These are phyloP conservation scores for Rhinogobius similis DNA, from an alignment of 2,113 vertebrate species.

Conservation along the genomic window DNA sequence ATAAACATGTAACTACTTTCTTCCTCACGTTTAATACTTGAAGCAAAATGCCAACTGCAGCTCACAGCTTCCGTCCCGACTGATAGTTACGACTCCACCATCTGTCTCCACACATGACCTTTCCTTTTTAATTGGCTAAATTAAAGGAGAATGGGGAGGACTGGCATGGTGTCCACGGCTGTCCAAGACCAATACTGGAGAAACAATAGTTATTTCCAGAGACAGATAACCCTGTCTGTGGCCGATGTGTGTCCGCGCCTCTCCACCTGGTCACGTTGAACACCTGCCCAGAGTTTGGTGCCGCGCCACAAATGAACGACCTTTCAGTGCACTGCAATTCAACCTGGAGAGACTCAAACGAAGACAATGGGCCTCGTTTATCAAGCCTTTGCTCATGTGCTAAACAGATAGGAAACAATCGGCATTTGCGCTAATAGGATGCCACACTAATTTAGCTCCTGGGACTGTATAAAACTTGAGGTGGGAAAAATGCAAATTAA, in stretches of 20 bases:
- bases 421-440: background rate
- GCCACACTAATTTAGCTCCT: too few species aligned
- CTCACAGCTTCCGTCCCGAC: constrained; percentile 50
- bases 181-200: constrained; percentile 61
- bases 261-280: constrained; percentile 74
- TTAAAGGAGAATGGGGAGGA: constrained; percentile 66
- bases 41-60: constrained; percentile 66
- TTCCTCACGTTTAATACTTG: constrained; percentile 34
- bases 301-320: constrained; percentile 61
- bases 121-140: constrained; percentile 75
- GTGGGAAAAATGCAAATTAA: too few species aligned
- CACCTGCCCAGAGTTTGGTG: constrained; percentile 71
- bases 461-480: too few species aligned
- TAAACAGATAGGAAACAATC: background rate
- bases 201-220: constrained; percentile 70
- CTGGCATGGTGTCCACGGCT: constrained; percentile 55
- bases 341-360: background rate
- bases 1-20: constrained; percentile 31
- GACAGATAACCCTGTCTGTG: constrained; percentile 57
- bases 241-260: constrained; percentile 65
- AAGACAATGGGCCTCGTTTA: background rate
- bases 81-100: constrained; percentile 58
- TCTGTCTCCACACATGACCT: constrained; percentile 77
- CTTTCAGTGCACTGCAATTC: constrained; percentile 42
- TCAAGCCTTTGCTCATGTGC: background rate